Evolutionary conservation across 2,888 invertebrate species (phyloP), one percentile per base, ranked within the genome.

Genomic region (Pristionchus mayeri): DNA sequence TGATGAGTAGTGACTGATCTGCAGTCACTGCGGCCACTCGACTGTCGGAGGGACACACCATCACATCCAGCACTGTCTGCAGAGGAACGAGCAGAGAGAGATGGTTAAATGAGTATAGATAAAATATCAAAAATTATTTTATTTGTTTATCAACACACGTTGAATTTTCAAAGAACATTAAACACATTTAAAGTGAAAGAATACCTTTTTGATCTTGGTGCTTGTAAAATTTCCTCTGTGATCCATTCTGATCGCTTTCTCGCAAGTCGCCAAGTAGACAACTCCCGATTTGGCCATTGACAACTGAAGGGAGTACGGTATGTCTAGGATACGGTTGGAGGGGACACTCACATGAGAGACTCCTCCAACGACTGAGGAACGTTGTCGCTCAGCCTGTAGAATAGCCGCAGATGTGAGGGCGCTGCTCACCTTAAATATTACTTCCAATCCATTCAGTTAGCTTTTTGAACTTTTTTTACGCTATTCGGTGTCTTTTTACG

Each of bases 361-460:
- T 71, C 83, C 83, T 50, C 71, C 67, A 16, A 83, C 71, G 11
- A 67, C 50, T 3, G 83, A 50, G 27, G 71, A 71, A 37, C 83
- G 27, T 24, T 71, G 83, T 71, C 83, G 48, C 27, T 83, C 83
- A 50, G 83, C 83, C 52, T 83, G 83, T 3, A 83, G 71, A n/a
- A 54, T 54, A 0, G 34, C 57, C 7, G 60, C 82, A 9, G 82
- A n/a, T 4, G 48, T 37, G 34, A 54, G 30, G 27, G 67, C 16
- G 13, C 37, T 50, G n/a, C 37, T 3, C 24, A 3, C 16, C 57
- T 60, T 0, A 21, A 81, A 60, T 60, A 21, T n/a, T n/a, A n/a
- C n/a, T n/a, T n/a, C n/a, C n/a, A n/a, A n/a, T n/a, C n/a, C n/a
- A n/a, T n/a, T n/a, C n/a, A n/a, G n/a, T n/a, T n/a, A n/a, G n/a